Evolutionary conservation across 2,797 vertebrate species (phyloP).

Genomic region (Sardinella longiceps): DNA sequence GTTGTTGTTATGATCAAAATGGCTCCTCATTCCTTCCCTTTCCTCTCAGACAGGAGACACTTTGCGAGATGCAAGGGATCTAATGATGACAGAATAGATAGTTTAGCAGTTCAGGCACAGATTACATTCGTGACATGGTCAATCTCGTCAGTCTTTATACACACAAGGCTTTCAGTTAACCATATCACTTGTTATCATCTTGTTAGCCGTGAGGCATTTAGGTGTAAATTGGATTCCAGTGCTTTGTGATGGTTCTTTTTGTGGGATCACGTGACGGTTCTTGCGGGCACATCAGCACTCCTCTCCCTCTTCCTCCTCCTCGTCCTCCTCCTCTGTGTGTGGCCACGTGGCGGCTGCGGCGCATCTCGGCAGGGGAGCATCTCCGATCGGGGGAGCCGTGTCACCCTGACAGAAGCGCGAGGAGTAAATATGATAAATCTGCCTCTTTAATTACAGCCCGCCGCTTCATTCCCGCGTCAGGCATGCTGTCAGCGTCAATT

Average conservation of each 20-base stretch:
- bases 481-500: conserved; percentile 83
- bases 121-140: not conserved
- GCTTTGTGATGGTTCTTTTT: not conserved
- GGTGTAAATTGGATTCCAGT: no score
- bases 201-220: not conserved
- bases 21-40: not conserved
- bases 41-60: not conserved
- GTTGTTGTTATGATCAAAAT: not conserved
- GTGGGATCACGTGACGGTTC: not conserved
- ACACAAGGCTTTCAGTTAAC: not conserved
- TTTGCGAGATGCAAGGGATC: not conserved
- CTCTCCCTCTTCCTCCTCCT: not conserved
- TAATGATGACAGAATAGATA: not conserved
- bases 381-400: conserved; percentile 38
- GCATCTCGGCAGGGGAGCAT: conserved; percentile 46
- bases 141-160: not conserved
- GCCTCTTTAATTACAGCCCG: conserved; percentile 76
- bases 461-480: conserved; percentile 79
- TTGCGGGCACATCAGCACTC: not conserved
- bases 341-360: conserved; percentile 4
- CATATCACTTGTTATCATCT: not conserved
- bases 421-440: conserved; percentile 86
- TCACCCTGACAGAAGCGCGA: conserved; percentile 74
- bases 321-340: no score
- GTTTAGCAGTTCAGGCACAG: not conserved